Evolutionary conservation across 2,888 invertebrate genomes (phyloP).

Genomic region (Anagyrus pseudococci): DNA sequence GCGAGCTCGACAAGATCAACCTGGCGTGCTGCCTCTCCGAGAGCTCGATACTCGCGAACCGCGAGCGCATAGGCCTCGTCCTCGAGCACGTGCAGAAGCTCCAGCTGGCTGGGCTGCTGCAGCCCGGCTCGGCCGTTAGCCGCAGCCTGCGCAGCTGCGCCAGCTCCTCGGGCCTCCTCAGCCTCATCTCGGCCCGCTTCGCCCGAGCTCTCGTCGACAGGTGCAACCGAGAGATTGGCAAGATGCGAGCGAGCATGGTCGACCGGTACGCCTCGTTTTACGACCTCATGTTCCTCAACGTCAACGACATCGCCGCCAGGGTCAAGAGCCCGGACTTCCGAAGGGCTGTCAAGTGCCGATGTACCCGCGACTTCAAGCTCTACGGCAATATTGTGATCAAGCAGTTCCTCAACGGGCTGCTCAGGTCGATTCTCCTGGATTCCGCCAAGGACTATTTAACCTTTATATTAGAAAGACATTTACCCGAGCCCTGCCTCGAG

Average conservation of each 20-base stretch:
- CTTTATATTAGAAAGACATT: constrained; percentile 4
- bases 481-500: constrained; percentile 31
- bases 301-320: constrained; percentile 29
- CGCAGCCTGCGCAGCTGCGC: too few relatives aligned
- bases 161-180: neutral
- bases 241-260: constrained; percentile 13
- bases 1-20: constrained; percentile 22
- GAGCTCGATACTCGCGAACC: constrained; percentile 7
- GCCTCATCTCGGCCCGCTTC: neutral
- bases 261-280: constrained; percentile 34
- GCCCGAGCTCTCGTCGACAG: constrained; percentile 8
- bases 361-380: constrained; percentile 5
- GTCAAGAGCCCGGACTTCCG: constrained; percentile 20
- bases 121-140: too few relatives aligned
- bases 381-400: constrained; percentile 29
- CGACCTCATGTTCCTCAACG: constrained; percentile 30
- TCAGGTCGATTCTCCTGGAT: constrained; percentile 25
- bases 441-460: constrained; percentile 21
- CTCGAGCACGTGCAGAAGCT: constrained; percentile 29
- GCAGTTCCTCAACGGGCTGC: constrained; percentile 29
- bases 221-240: constrained; percentile 18
- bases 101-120: constrained; percentile 24
- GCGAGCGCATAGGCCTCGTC: constrained; percentile 22
- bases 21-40: constrained; percentile 15
- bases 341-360: constrained; percentile 9